Conservation (phyloP, 2,797 vertebrate genomes). For the Eleutherodactylus coqui region DNA sequence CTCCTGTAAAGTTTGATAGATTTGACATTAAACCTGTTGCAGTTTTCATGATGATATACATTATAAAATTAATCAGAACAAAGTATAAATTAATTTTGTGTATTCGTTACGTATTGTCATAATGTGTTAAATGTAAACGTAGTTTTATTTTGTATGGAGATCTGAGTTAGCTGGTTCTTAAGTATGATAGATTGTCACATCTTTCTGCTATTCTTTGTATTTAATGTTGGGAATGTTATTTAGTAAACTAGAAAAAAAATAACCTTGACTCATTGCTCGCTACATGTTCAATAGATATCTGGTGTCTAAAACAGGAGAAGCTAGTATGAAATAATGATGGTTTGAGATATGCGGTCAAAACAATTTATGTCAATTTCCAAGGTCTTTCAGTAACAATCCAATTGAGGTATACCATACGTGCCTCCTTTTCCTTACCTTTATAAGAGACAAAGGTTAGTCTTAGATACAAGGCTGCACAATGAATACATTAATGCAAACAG, state of each 20-base stretch:
- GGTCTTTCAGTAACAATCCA: constrained; percentile 73
- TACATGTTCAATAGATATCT: constrained; percentile 41
- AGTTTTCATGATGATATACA: no score
- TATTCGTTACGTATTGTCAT: no score
- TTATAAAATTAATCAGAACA: no score
- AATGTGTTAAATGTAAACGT: not conserved
- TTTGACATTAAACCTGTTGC: no score
- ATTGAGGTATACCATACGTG: constrained; percentile 73
- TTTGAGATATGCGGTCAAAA: constrained; percentile 71
- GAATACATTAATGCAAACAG: constrained; percentile 53
- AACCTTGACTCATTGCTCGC: constrained; percentile 42
- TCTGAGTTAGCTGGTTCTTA: not conserved
- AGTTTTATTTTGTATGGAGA: not conserved
- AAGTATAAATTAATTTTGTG: no score
- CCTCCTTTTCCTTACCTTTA: constrained; percentile 71
- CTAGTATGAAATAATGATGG: constrained; percentile 62
- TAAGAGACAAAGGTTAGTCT: constrained; percentile 64
- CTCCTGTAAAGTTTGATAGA: no score
- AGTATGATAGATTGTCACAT: not conserved
- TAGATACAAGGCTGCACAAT: constrained; percentile 48
- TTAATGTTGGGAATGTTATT: constrained; percentile 28
- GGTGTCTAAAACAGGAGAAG: constrained; percentile 43
- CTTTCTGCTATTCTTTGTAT: constrained; percentile 20
- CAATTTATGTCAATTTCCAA: constrained; percentile 75
- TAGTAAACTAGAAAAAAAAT: constrained; percentile 21